Conservation (phyloP, 2,113 vertebrate species). For the Rhinopomastus cyanomelas region DNA sequence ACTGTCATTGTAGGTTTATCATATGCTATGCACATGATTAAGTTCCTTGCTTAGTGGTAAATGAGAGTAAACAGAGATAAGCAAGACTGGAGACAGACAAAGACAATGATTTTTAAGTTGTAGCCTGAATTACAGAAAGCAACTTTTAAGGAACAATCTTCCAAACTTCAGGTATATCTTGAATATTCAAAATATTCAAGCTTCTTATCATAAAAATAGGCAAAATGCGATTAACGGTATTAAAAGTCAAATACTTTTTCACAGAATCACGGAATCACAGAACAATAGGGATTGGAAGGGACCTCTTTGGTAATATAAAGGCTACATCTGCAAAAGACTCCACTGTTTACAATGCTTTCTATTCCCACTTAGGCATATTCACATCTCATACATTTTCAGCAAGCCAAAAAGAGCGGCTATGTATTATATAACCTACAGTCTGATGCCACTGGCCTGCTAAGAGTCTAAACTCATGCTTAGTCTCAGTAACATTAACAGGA, state of each 20-base stretch:
- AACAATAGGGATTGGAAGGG: no score
- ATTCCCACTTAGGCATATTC: not conserved
- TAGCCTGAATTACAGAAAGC: not conserved
- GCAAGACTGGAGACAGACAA: not conserved
- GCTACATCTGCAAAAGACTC: not conserved
- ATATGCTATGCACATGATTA: not conserved
- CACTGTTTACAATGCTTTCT: not conserved
- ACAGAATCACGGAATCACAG: no score
- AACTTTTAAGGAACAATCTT: not conserved
- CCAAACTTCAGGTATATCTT: not conserved
- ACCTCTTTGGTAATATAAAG: not conserved
- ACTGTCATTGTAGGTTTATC: not conserved
- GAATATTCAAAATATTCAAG: not conserved
- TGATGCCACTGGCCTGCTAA: not conserved
- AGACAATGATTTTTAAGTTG: not conserved
- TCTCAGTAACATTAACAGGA: not conserved
- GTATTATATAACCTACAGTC: not conserved
- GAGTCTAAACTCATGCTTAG: not conserved
- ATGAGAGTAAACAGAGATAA: not conserved
- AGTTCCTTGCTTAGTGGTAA: not conserved
- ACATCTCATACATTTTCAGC: not conserved
- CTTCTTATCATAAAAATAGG: not conserved
- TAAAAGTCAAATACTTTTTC: not conserved
- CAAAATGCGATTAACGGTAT: not conserved
- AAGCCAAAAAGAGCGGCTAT: not conserved